Conservation (phyloP, 2,888 invertebrate genomes). For the Campoletis raptor region DNA sequence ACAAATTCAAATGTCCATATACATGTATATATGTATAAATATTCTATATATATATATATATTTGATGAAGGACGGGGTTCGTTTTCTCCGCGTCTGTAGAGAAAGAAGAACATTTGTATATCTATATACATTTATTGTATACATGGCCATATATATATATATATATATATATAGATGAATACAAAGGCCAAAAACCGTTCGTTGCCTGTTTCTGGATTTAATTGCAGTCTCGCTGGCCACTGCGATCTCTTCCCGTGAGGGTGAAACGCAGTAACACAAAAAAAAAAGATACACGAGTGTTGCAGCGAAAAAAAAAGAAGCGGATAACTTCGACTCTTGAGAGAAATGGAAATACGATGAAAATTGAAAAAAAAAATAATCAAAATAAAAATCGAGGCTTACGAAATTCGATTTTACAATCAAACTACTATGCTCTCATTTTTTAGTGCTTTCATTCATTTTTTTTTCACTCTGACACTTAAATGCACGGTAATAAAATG, state of each 20-base stretch:
- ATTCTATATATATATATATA: not conserved
- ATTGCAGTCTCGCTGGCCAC: constrained; percentile 58
- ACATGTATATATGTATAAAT: not conserved
- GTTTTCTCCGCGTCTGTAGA: constrained; percentile 32
- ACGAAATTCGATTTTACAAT: constrained; percentile 29
- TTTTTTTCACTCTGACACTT: not conserved
- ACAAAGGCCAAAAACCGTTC: constrained; percentile 39
- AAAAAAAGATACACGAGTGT: not conserved
- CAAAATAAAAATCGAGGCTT: constrained; percentile 24
- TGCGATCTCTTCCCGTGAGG: constrained; percentile 57
- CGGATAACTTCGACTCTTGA: not conserved
- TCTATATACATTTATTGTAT: not conserved
- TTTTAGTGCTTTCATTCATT: not conserved
- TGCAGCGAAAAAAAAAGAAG: not conserved
- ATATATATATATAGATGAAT: constrained; percentile 25
- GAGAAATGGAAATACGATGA: not conserved
- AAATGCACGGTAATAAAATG: not conserved
- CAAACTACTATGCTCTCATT: not conserved
- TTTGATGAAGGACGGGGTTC: not conserved
- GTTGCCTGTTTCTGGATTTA: constrained; percentile 62
- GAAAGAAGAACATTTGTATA: constrained; percentile 18
- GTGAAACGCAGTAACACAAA: constrained; percentile 25
- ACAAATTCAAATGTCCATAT: constrained; percentile 26
- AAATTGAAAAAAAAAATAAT: not conserved
- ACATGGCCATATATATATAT: not conserved